Percentiles rank a stretch among this genome's conserved stretches.
phyloP scores from a whole-genome alignment of 1,140 invertebrate species.

The Asbolus verrucosus region DNA sequence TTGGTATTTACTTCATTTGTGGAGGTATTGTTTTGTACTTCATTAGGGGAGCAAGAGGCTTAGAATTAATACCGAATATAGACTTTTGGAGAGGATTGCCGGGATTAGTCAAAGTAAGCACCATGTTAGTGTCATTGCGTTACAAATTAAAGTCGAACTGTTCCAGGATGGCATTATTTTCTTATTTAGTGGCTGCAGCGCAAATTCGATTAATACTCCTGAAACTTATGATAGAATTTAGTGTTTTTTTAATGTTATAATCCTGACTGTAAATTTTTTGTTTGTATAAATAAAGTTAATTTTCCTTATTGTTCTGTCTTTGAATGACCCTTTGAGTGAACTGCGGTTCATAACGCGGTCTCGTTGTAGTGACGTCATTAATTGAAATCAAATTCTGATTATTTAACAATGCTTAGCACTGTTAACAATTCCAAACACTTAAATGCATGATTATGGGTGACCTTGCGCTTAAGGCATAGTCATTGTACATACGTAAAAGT shows the following conservation, averaged over 20 bases:
- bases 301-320: constrained; percentile 1
- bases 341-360: too few relatives aligned
- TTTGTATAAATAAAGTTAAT: constrained; percentile 33
- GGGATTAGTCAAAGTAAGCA: constrained; percentile 69
- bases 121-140: constrained; percentile 27
- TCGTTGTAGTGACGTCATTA: too few relatives aligned
- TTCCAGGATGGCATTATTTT: constrained; percentile 59
- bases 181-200: constrained; percentile 57
- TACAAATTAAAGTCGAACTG: constrained; percentile 12
- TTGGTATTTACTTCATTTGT: constrained; percentile 58
- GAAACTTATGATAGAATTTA: constrained; percentile 61
- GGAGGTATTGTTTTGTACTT: constrained; percentile 70
- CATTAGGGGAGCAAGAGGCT: constrained; percentile 69
- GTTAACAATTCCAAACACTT: too few relatives aligned
- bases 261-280: constrained; percentile 6
- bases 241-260: constrained; percentile 13
- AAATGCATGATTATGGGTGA: too few relatives aligned
- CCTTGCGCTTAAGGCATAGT: too few relatives aligned
- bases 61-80: constrained; percentile 70
- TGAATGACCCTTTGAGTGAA: not conserved
- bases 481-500: too few relatives aligned
- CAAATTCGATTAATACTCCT: constrained; percentile 54
- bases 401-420: too few relatives aligned
- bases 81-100: constrained; percentile 70
- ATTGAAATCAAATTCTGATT: too few relatives aligned